Percentiles rank a stretch among this genome's conserved stretches.
phyloP scores from a whole-genome alignment of 2,888 invertebrate species.

The Chironomus riparius region DNA sequence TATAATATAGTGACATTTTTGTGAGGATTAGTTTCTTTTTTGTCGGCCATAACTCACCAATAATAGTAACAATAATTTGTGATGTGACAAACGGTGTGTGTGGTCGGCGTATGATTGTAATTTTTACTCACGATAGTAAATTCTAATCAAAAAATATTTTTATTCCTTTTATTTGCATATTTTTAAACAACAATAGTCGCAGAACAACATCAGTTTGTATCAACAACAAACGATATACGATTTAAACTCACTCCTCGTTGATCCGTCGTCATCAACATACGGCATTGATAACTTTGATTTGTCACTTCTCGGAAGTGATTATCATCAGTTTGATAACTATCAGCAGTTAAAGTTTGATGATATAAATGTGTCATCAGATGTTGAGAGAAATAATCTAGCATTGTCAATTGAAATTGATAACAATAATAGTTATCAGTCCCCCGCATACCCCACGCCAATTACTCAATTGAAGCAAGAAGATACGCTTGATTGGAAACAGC shows the following conservation, averaged over 20 bases:
- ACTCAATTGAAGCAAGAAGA: conserved; percentile 39
- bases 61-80: neutral
- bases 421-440: neutral
- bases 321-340: neutral
- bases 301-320: conserved; percentile 51
- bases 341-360: neutral
- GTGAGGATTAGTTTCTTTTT: neutral
- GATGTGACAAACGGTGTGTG: neutral
- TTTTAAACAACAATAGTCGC: neutral
- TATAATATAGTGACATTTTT: neutral
- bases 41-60: neutral
- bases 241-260: conserved; percentile 3
- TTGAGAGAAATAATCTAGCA: neutral
- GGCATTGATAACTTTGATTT: conserved; percentile 43
- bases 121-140: neutral
- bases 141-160: neutral
- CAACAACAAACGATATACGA: conserved; percentile 13
- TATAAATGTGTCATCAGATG: neutral
- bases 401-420: conserved; percentile 27
- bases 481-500: conserved; percentile 33
- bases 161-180: neutral
- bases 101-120: neutral
- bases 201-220: neutral
- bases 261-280: neutral
- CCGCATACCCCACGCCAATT: neutral